Percentiles rank a stretch among this genome's conserved stretches.
These are phyloP conservation scores for Aleiodes alternator DNA, from an alignment of 2,888 invertebrate genomes.

Conservation along the genomic window DNA sequence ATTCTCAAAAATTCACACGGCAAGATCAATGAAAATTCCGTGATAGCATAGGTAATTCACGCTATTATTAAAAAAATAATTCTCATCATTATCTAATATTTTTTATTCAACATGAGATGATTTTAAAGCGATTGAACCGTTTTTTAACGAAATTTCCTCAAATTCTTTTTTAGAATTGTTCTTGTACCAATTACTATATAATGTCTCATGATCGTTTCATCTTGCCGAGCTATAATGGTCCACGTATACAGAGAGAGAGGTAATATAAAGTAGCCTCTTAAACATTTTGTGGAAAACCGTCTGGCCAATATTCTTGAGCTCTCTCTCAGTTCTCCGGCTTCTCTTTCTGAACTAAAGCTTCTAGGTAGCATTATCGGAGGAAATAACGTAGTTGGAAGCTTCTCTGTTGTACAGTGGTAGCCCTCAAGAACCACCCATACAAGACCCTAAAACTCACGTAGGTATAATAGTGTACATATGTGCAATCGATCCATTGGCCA, in stretches of 20 bases:
- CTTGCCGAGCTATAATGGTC: background rate
- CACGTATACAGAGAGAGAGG: slow-evolving; percentile 3
- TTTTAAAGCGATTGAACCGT: too few species aligned
- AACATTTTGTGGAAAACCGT: slow-evolving; percentile 24
- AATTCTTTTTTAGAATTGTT: background rate
- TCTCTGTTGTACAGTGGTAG: slow-evolving; percentile 32
- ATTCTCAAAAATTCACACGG: too few species aligned
- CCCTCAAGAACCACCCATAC: slow-evolving; percentile 38
- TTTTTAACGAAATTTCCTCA: too few species aligned
- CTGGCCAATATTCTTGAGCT: background rate
- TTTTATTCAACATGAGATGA: too few species aligned
- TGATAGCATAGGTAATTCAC: too few species aligned
- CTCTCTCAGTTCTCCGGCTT: background rate
- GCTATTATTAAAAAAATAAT: background rate
- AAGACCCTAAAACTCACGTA: slow-evolving; percentile 19
- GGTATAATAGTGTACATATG: slow-evolving; percentile 42
- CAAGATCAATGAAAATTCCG: too few species aligned
- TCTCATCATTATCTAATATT: too few species aligned
- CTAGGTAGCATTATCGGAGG: too few species aligned
- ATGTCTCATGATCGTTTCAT: slow-evolving; percentile 12
- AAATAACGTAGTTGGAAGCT: slow-evolving; percentile 4
- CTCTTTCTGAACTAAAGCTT: too few species aligned
- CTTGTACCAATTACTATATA: slow-evolving; percentile 17
- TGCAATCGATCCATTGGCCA: slow-evolving; percentile 36
- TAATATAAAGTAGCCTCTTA: slow-evolving; percentile 16